phyloP scores from a whole-genome alignment of 1,140 invertebrate species.

The Eciton burchellii region DNA sequence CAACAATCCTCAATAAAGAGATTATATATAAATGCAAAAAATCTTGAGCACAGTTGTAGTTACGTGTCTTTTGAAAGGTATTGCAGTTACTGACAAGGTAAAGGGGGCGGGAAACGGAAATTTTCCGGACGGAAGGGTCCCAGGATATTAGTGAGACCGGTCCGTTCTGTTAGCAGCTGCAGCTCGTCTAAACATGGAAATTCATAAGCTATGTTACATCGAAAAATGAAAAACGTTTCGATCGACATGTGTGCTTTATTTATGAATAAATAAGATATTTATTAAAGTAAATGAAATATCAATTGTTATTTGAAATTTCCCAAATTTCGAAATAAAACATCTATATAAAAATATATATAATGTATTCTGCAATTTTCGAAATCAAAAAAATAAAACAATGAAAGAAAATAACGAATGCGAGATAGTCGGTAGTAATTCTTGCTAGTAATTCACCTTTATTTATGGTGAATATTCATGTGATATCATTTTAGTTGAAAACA shows the following conservation, averaged over 20 bases:
- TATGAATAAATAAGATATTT: not conserved
- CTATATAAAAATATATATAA: not conserved
- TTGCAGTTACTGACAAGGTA: conserved; percentile 55
- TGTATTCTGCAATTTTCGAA: conserved; percentile 37
- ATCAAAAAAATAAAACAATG: not conserved
- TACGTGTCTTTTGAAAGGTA: conserved; percentile 71
- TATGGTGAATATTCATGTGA: too few relatives aligned
- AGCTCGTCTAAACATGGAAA: conserved; percentile 79
- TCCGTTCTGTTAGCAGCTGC: conserved; percentile 70
- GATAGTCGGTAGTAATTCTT: conserved; percentile 52
- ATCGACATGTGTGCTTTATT: not conserved
- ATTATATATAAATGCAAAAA: conserved; percentile 42
- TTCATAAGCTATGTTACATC: conserved; percentile 71
- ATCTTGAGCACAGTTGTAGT: conserved; percentile 63
- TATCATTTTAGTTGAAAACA: too few relatives aligned
- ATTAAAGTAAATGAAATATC: not conserved
- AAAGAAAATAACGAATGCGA: not conserved
- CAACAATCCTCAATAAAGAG: too few relatives aligned
- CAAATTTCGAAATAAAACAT: conserved; percentile 20
- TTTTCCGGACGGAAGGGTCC: conserved; percentile 62
- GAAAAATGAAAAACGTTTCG: conserved; percentile 9
- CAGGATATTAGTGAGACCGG: conserved; percentile 58
- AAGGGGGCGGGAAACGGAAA: conserved; percentile 32
- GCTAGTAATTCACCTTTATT: too few relatives aligned
- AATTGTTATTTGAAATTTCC: not conserved